Conservation (phyloP, 2,113 vertebrate species). For the Poicephalus meyeri region DNA sequence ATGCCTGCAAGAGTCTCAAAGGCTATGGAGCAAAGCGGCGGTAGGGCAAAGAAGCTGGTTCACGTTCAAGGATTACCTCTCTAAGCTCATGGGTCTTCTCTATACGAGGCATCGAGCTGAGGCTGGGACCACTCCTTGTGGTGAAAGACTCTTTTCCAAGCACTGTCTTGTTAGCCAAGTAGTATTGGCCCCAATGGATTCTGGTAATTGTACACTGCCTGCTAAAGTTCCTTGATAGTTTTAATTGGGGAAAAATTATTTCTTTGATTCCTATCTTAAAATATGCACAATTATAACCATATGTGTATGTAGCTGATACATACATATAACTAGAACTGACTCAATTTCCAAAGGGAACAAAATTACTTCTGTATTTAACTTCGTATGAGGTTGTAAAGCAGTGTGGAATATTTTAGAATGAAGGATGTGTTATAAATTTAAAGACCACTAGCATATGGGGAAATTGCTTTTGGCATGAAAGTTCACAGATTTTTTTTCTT, state of each 20-base stretch:
- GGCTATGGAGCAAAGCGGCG: background rate
- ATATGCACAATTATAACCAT: constrained; percentile 6
- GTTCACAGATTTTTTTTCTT: background rate
- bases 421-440: constrained; percentile 20
- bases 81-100: background rate
- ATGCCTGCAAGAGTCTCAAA: background rate
- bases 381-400: constrained; percentile 4
- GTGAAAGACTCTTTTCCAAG: background rate
- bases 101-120: fast-evolving
- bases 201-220: background rate
- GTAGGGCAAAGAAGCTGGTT: background rate
- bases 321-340: background rate
- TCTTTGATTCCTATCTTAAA: constrained; percentile 6
- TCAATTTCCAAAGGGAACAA: constrained; percentile 33
- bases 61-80: background rate
- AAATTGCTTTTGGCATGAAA: constrained; percentile 17
- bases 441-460: background rate
- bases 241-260: constrained; percentile 42
- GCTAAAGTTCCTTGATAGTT: background rate
- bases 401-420: background rate
- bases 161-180: background rate
- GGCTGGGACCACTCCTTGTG: background rate
- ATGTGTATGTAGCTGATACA: background rate
- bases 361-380: constrained; percentile 23
- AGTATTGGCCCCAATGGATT: background rate